Base-by-base conservation (phyloP, 2,113 vertebrate species). In the Tachysurus fulvidraco region DNA sequence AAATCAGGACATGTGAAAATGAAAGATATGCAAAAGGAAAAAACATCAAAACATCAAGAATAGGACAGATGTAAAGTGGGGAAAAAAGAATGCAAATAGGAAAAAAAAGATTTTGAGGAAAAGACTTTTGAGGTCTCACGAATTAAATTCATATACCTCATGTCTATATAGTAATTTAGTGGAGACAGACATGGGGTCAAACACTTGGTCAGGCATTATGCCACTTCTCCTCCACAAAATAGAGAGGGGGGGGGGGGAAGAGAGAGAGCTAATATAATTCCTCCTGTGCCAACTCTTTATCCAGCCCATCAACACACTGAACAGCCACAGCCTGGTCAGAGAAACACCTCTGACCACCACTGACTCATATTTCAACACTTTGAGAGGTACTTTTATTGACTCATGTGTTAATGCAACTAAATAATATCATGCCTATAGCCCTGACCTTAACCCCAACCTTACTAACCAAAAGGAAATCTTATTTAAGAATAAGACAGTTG, bases 161-260 rank as follows among this genome's bases (percentile, higher is more conserved):
- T 73, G 87, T 79, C 88, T 84, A 88, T 83, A 28, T 83, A 89
- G 65, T 50, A 86, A 81, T 88, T 84, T 88, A 80, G 86, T 62
- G 80, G 84, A 88, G 89, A 87, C 83, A 88, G 88, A 89, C 21
- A 36, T 67, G 71, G 54, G 55, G 89, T 50, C 4, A 17, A 89
- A 50, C 81, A 86, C 77, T 78, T 46, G 44, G 83, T 36, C 81
- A 85, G 44, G 41, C 82, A 81, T 73, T 74, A 88, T 55, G 54
- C 84, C 62, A 83, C 78, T 44, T 41, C 84, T 77, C 73, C 28
- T 62, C 52, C 8, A 50, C 46, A 50, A 84, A 25, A 78, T n/a
- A 73, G 13, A 67, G 57, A n/a, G n/a, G n/a, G n/a, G n/a, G n/a
- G n/a, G n/a, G n/a, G n/a, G n/a, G n/a, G n/a, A n/a, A n/a, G 60